These are phyloP conservation scores for Plutomurus gul DNA, from an alignment of 1,140 invertebrate genomes.

Conservation along the genomic window DNA sequence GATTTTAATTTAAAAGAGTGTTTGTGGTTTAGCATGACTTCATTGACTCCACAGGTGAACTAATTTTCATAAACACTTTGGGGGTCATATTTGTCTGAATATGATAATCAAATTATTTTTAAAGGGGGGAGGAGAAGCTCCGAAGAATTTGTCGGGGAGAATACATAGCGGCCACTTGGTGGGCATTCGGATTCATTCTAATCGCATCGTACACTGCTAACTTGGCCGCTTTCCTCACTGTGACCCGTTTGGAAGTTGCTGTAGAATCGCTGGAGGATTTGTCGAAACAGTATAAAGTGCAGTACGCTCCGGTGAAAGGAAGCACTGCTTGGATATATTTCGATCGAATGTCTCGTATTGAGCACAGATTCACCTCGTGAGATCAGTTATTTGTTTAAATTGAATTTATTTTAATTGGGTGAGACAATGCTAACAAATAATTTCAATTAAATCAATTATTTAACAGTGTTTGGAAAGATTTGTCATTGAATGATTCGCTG, in stretches of 20 bases:
- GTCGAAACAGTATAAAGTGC: conserved; percentile 91
- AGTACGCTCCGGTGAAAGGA: conserved; percentile 85
- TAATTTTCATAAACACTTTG: not conserved
- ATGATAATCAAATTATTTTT: not conserved
- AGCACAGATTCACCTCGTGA: too few relatives aligned
- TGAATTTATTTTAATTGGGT: too few relatives aligned
- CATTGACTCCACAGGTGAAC: conserved; percentile 84
- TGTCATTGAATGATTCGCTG: conserved; percentile 93
- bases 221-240: conserved; percentile 82
- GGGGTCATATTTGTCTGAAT: not conserved
- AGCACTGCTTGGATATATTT: conserved; percentile 85
- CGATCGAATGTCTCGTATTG: too few relatives aligned
- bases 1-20: conserved; percentile 95
- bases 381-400: too few relatives aligned
- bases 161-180: conserved; percentile 93
- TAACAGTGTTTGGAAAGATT: conserved; percentile 93
- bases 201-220: conserved; percentile 98
- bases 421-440: too few relatives aligned
- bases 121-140: conserved; percentile 74
- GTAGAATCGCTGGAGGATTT: conserved; percentile 91
- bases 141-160: conserved; percentile 85
- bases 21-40: conserved; percentile 99
- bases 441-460: conserved; percentile 30
- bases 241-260: conserved; percentile 86
- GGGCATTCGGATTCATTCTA: conserved; percentile 95